These are phyloP conservation scores for Pyrgus malvae DNA, from an alignment of 2,888 invertebrate genomes.

Conservation along the genomic window DNA sequence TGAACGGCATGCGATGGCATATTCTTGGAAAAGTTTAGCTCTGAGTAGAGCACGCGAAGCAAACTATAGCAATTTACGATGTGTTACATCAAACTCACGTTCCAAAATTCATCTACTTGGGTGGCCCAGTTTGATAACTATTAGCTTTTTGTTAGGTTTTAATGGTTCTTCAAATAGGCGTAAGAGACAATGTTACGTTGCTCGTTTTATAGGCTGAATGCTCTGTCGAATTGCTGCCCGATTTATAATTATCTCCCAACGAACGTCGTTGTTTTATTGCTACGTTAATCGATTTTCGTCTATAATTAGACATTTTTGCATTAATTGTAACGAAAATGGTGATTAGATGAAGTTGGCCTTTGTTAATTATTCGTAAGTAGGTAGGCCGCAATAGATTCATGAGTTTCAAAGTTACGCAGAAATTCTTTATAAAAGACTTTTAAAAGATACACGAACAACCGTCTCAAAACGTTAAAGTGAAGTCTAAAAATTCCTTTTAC, in stretches of 20 bases:
- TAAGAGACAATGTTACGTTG: constrained; percentile 52
- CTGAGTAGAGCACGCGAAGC: constrained; percentile 52
- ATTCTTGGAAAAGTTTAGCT: constrained; percentile 65
- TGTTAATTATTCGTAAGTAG: too few relatives aligned
- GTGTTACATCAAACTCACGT: constrained; percentile 70
- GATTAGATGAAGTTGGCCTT: too few relatives aligned
- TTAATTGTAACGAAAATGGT: too few relatives aligned
- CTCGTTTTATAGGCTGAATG: constrained; percentile 44
- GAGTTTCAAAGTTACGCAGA: too few relatives aligned
- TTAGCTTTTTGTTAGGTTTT: constrained; percentile 70
- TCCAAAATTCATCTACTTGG: constrained; percentile 69
- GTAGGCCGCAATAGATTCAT: too few relatives aligned
- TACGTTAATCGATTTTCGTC: background rate
- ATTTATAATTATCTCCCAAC: constrained; percentile 1
- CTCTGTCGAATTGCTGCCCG: background rate
- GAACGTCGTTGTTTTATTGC: background rate
- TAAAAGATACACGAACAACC: too few relatives aligned
- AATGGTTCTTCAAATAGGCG: constrained; percentile 60
- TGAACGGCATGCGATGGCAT: constrained; percentile 66
- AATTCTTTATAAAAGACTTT: too few relatives aligned
- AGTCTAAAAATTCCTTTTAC: too few relatives aligned
- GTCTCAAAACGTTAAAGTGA: too few relatives aligned
- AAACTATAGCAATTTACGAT: constrained; percentile 66
- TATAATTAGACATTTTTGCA: too few relatives aligned
- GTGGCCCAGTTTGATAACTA: constrained; percentile 70